Evolutionary conservation across 2,888 invertebrate species (phyloP).

Genomic region (Anticlea derivata): DNA sequence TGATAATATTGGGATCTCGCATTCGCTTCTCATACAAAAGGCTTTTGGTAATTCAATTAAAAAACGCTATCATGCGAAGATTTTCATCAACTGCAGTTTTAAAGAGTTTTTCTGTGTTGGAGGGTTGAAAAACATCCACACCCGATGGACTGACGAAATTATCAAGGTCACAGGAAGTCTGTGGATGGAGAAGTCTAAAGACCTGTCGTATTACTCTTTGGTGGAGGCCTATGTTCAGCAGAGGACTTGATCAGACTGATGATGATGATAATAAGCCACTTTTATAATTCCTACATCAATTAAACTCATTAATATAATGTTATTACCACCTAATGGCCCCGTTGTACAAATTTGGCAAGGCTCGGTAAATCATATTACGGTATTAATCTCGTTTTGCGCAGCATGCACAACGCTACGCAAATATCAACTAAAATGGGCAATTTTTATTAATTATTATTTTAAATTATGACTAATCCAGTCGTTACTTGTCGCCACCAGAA

Average conservation of each 20-base stretch:
- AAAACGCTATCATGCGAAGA: slow-evolving; percentile 29
- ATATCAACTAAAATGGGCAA: no score
- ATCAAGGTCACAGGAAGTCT: no score
- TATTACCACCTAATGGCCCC: slow-evolving; percentile 19
- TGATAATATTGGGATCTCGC: not conserved
- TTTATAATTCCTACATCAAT: slow-evolving; percentile 2
- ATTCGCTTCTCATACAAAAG: not conserved
- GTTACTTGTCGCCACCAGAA: no score
- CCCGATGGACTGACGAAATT: no score
- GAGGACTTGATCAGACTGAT: no score
- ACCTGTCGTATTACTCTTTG: no score
- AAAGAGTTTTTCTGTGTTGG: slow-evolving; percentile 16
- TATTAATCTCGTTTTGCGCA: slow-evolving; percentile 19
- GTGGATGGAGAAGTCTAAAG: no score
- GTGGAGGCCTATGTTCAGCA: no score
- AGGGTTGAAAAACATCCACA: no score
- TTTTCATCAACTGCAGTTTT: slow-evolving; percentile 5
- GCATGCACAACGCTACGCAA: slow-evolving; percentile 3
- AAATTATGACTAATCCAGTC: no score
- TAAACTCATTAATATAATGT: slow-evolving; percentile 8
- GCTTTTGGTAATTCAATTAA: slow-evolving; percentile 32
- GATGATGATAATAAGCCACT: not conserved
- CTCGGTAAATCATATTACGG: slow-evolving; percentile 18
- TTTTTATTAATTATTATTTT: no score
- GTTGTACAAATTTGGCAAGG: slow-evolving; percentile 40